phyloP scores from a whole-genome alignment of 2,888 invertebrate genomes.

The Perithous albicinctus region DNA sequence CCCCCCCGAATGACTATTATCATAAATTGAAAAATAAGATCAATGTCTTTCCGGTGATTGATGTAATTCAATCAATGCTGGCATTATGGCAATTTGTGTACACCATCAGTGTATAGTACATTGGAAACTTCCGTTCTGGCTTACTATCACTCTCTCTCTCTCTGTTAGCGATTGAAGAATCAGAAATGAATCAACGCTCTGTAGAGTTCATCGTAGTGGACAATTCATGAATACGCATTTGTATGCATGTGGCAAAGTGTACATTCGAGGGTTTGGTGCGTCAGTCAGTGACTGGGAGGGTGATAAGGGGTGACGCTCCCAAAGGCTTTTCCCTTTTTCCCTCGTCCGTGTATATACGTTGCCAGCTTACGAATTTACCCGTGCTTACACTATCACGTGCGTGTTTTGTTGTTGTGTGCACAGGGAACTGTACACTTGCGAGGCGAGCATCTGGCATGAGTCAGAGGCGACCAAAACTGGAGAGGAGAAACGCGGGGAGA shows the following conservation, averaged over 20 bases:
- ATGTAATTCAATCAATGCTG: slow-evolving; percentile 25
- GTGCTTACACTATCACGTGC: slow-evolving; percentile 34
- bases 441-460: slow-evolving; percentile 76
- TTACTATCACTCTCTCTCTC: not conserved
- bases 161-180: slow-evolving; percentile 27
- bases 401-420: slow-evolving; percentile 49
- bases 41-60: not conserved
- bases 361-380: slow-evolving; percentile 12
- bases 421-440: slow-evolving; percentile 61
- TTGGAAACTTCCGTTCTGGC: slow-evolving; percentile 31
- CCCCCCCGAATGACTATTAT: not conserved
- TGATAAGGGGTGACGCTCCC: slow-evolving; percentile 43
- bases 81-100: slow-evolving; percentile 14
- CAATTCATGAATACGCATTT: slow-evolving; percentile 29
- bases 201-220: slow-evolving; percentile 33
- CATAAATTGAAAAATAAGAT: slow-evolving; percentile 6
- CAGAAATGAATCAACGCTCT: slow-evolving; percentile 59
- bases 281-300: slow-evolving; percentile 32
- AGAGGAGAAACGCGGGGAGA: slow-evolving; percentile 39
- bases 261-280: slow-evolving; percentile 30
- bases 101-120: not conserved
- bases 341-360: slow-evolving; percentile 43
- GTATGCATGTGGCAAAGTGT: slow-evolving; percentile 1
- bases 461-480: slow-evolving; percentile 70
- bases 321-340: slow-evolving; percentile 57